Base-by-base conservation (phyloP, 1,140 invertebrate species). In the Zophobas atratus region DNA sequence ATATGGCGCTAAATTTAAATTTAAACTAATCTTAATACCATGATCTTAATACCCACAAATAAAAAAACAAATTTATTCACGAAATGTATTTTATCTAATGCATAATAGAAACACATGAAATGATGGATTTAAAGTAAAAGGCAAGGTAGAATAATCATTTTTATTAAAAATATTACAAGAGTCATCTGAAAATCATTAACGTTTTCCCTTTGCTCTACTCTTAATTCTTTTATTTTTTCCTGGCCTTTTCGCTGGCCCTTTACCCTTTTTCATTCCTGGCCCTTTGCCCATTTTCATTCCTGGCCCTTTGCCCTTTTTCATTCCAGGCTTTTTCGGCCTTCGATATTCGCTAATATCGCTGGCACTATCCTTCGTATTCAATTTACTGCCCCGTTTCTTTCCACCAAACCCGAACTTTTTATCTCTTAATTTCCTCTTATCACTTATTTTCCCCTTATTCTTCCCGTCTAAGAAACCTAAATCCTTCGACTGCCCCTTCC, bases 341-440 rank as follows among this genome's bases (percentile, higher is more conserved):
- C 49, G 81, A 71, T 84, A 92, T 1, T 91, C 91, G 5, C 91
- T 90, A 75, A 93, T 90, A 83, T 92, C 90, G 32, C 89, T 90
- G 0, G 93, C 88, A 57, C 95, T 97, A 0, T 94, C 91, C 81
- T 91, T 93, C 0, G 95, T 97, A 83, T 99, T 99, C 48, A 91
- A 87, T 87, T 99, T 99, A 0, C 89, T 89, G 1, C 96, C 93
- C 80, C 94, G 94, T 88, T 99, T 99, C 83, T 98, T 97, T 1
- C 98, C 98, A 48, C 98, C 98, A 89, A 95, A 98, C 0, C 98
- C 98, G 89, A 94, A 99, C 84, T 96, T 98, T 57, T 92, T 89
- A 87, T 98, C 93, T 85, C 97, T 97, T 79, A 89, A 87, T 49
- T 92, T 91, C 48, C 92, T 87, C 82, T 90, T 94, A 8, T 89